Conservation (phyloP, 37 sponge, comb jelly and placozoan genomes). For the Aphrocallistes beatrix region DNA sequence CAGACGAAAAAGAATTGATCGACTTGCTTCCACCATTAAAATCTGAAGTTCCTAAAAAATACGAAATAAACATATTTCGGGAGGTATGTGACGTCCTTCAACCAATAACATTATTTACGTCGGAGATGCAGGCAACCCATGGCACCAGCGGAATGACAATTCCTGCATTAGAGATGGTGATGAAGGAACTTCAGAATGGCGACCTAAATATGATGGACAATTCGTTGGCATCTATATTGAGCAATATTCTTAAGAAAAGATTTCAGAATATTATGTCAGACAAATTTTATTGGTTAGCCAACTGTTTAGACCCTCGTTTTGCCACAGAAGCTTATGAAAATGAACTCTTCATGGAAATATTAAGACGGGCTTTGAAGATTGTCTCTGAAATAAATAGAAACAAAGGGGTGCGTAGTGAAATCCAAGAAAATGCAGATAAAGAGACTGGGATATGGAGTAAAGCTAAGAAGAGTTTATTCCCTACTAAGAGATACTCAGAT, state of each 20-base stretch:
- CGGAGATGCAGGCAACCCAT: background rate
- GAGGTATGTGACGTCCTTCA: background rate
- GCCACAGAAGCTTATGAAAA: background rate
- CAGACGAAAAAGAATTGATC: background rate
- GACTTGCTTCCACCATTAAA: background rate
- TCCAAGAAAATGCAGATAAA: background rate
- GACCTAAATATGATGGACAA: no score
- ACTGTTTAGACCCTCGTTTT: background rate
- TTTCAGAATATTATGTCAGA: background rate
- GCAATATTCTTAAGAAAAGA: background rate
- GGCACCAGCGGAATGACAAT: conserved; percentile 12
- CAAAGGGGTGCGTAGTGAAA: background rate
- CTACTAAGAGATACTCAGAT: conserved; percentile 1
- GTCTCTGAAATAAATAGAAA: background rate
- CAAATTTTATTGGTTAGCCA: background rate
- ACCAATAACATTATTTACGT: background rate
- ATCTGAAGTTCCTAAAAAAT: background rate
- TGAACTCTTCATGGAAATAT: background rate
- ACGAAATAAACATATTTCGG: background rate
- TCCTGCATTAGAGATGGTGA: background rate
- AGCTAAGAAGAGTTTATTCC: background rate
- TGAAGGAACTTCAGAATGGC: background rate
- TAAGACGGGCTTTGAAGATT: conserved; percentile 12
- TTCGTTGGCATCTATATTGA: background rate
- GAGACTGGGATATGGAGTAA: background rate